phyloP scores from a whole-genome alignment of 1,140 invertebrate species.

The Olivierus martensii region DNA sequence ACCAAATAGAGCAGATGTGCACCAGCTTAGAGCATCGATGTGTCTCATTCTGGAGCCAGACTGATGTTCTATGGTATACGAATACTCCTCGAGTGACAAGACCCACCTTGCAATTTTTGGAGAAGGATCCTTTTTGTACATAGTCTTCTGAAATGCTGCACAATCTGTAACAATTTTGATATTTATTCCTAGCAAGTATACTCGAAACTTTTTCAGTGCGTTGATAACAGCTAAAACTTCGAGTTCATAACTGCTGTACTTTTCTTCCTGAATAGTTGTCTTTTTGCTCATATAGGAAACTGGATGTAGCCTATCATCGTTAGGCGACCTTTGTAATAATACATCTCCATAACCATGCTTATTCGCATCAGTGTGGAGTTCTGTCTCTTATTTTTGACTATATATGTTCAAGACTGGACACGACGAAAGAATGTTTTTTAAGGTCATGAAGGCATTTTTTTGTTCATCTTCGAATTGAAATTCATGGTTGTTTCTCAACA shows the following conservation, averaged over 20 bases:
- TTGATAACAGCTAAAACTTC: neutral
- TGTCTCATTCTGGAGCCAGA: neutral
- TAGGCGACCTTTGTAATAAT: neutral
- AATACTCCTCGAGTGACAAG: neutral
- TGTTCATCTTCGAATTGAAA: neutral
- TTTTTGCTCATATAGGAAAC: neutral
- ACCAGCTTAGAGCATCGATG: conserved; percentile 4
- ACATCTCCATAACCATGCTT: neutral
- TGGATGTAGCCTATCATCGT: neutral
- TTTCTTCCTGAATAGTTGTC: neutral
- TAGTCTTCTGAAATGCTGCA: neutral
- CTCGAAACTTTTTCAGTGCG: conserved; percentile 3
- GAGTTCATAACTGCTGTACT: neutral
- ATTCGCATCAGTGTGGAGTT: conserved; percentile 2
- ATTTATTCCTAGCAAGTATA: conserved; percentile 2
- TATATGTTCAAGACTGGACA: neutral
- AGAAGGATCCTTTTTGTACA: neutral
- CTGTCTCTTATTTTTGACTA: neutral
- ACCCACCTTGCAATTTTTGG: conserved; percentile 1
- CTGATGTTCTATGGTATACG: neutral
- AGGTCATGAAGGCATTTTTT: too few species aligned
- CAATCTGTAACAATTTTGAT: conserved; percentile 4
- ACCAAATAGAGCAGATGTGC: neutral
- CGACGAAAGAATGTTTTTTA: too few species aligned
- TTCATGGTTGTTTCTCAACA: neutral